These are phyloP conservation scores for Meleagris gallopavo DNA, from an alignment of 2,113 vertebrate species.

Conservation along the genomic window DNA sequence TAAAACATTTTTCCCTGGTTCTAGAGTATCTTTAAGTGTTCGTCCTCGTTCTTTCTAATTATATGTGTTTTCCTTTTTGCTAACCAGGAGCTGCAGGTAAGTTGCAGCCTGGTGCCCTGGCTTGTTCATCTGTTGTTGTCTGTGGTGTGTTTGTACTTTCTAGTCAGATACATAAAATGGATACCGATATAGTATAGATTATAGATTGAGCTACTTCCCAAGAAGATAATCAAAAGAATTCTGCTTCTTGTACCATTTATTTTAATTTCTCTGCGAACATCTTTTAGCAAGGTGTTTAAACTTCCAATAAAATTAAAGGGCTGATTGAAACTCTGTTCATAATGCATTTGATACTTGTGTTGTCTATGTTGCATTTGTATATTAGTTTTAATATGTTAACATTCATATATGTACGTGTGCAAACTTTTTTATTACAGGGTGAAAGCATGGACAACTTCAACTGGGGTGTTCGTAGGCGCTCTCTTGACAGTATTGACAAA, in stretches of 20 bases:
- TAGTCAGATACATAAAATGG: slow-evolving; percentile 67
- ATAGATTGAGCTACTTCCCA: slow-evolving; percentile 44
- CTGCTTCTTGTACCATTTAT: slow-evolving; percentile 47
- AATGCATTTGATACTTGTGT: slow-evolving; percentile 18
- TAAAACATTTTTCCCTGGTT: slow-evolving; percentile 75
- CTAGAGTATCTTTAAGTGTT: slow-evolving; percentile 82
- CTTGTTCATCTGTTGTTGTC: slow-evolving; percentile 70
- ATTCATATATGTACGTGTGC: not conserved
- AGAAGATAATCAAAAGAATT: slow-evolving; percentile 56
- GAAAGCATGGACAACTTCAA: slow-evolving; percentile 99
- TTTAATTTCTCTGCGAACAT: slow-evolving; percentile 48
- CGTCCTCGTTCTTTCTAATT: slow-evolving; percentile 90
- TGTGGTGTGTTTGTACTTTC: slow-evolving; percentile 71
- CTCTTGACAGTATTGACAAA: slow-evolving; percentile 98
- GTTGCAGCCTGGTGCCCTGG: slow-evolving; percentile 85
- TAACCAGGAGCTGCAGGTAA: slow-evolving; percentile 99
- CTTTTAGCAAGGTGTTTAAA: slow-evolving; percentile 59
- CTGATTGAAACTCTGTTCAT: slow-evolving; percentile 83
- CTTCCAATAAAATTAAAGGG: slow-evolving; percentile 72
- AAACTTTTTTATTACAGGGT: slow-evolving; percentile 82
- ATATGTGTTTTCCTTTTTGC: slow-evolving; percentile 92
- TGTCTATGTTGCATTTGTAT: slow-evolving; percentile 51
- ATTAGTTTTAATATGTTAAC: not conserved
- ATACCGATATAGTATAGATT: slow-evolving; percentile 46
- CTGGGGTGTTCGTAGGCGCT: slow-evolving; percentile 97